Evolutionary conservation across 92 coral and sea anemone species (phyloP), one percentile per base, ranked within the genome.

Genomic region (Porites evermanni): DNA sequence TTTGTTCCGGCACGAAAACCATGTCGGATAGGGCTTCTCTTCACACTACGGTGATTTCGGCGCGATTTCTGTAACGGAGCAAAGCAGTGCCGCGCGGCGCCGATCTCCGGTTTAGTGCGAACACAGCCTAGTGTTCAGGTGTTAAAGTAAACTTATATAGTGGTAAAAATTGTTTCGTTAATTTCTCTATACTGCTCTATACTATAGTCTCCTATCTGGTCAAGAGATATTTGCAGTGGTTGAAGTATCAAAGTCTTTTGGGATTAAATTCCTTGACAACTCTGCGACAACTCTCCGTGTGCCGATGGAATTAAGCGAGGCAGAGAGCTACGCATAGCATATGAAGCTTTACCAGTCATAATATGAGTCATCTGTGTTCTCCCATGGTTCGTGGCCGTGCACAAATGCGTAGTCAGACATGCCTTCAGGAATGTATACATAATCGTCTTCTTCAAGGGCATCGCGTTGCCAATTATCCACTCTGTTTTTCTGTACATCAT

Each of bases 401-500:
- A 56, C 3, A 17, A 16, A 50, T 19, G 72, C 71, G 19, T 38
- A 61, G 74, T 72, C 91, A 24, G 66, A 75, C 71, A 80, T 74
- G 66, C 85, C 65, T 84, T 78, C 93, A 23, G 79, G 86, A 52
- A 78, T 70, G 44, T 53, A 64, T 70, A 84, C 5, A 82, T 70
- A 84, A 1, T 89, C 86, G 7, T 53, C 47, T 12, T 85, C 93
- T 19, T 13, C 1, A 11, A 59, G 81, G 20, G 61, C 90, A 7
- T 12, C 80, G 29, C 89, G 79, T 2, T 63, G 21, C 84, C 92
- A 93, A 56, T 90, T 93, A 24, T 88, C 89, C 70, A 74, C 87
- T 72, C 94, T 81, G 78, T 88, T 84, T 78, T 20, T 64, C 60
- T 80, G 77, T 67, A 93, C 94, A 77, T 93, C 93, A 17, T 81